These are phyloP conservation scores for Drosophila elegans DNA, from an alignment of 1,140 invertebrate genomes.

Conservation along the genomic window DNA sequence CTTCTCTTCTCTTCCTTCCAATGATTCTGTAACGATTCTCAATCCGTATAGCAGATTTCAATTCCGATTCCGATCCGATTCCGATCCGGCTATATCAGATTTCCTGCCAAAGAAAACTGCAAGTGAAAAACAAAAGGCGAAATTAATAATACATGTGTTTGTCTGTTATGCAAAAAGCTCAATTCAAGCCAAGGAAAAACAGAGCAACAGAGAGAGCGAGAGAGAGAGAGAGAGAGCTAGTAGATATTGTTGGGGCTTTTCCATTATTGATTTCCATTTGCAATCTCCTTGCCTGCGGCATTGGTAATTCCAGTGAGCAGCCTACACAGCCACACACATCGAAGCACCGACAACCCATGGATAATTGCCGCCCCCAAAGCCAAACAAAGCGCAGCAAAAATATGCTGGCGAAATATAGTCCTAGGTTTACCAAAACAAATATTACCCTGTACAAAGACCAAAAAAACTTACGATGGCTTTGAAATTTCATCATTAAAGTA, in stretches of 20 bases:
- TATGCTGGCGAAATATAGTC: neutral
- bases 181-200: slow-evolving; percentile 29
- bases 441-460: neutral
- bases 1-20: neutral
- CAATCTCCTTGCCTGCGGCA: slow-evolving; percentile 35
- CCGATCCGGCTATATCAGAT: slow-evolving; percentile 44
- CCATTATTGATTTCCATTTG: slow-evolving; percentile 75
- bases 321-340: slow-evolving; percentile 22
- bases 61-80: slow-evolving; percentile 6
- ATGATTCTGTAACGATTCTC: neutral
- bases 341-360: slow-evolving; percentile 9
- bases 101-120: slow-evolving; percentile 40
- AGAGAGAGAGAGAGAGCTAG: slow-evolving; percentile 5
- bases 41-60: neutral
- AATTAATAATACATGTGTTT: slow-evolving; percentile 43
- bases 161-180: slow-evolving; percentile 47
- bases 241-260: slow-evolving; percentile 46
- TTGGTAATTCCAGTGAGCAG: slow-evolving; percentile 41
- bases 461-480: neutral
- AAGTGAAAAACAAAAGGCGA: slow-evolving; percentile 24
- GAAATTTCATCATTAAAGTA: no score
- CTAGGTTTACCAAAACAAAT: slow-evolving; percentile 7
- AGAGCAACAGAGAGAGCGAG: slow-evolving; percentile 5
- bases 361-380: slow-evolving; percentile 38
- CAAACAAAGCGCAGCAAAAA: slow-evolving; percentile 24